Conservation (phyloP, 1,140 invertebrate species). For the Cyphomyrmex costatus region DNA sequence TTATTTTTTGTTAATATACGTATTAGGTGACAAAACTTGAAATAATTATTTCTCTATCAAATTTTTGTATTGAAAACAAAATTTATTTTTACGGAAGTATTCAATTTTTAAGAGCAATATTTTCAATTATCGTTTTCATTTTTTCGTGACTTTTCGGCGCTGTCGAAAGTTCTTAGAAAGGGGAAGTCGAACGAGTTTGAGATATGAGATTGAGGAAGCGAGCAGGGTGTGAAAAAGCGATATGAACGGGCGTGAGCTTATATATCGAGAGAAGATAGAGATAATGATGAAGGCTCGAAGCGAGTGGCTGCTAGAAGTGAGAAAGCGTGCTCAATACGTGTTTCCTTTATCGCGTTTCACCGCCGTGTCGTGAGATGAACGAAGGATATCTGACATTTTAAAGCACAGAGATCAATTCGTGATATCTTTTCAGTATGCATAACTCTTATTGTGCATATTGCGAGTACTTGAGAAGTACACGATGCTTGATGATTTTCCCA, state of each 20-base stretch:
- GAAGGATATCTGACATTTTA: constrained; percentile 60
- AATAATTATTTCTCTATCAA: not conserved
- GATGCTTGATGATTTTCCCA: not conserved
- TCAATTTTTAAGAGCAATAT: not conserved
- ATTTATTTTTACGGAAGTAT: constrained; percentile 4
- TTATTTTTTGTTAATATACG: not conserved
- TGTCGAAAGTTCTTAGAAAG: constrained; percentile 43
- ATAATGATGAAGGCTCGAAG: constrained; percentile 50
- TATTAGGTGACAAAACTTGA: not conserved
- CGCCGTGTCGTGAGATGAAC: constrained; percentile 70
- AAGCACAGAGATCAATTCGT: constrained; percentile 27
- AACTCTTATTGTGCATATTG: not conserved
- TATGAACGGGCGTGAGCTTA: constrained; percentile 51
- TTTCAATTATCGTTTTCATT: constrained; percentile 30
- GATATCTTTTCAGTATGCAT: constrained; percentile 15
- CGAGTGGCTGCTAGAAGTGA: constrained; percentile 62
- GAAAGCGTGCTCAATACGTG: constrained; percentile 84
- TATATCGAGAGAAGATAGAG: constrained; percentile 64
- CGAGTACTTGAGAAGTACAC: not conserved
- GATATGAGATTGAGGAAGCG: constrained; percentile 63
- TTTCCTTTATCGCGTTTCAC: constrained; percentile 84
- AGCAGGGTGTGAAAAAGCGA: constrained; percentile 46
- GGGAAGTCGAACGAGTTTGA: constrained; percentile 24
- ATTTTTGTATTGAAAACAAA: not conserved
- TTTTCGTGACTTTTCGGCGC: constrained; percentile 19